A percentile compares a stretch with the other conserved stretches of the same genome.
phyloP scores from a whole-genome alignment of 2,888 invertebrate genomes.

The Pandemis corylana region DNA sequence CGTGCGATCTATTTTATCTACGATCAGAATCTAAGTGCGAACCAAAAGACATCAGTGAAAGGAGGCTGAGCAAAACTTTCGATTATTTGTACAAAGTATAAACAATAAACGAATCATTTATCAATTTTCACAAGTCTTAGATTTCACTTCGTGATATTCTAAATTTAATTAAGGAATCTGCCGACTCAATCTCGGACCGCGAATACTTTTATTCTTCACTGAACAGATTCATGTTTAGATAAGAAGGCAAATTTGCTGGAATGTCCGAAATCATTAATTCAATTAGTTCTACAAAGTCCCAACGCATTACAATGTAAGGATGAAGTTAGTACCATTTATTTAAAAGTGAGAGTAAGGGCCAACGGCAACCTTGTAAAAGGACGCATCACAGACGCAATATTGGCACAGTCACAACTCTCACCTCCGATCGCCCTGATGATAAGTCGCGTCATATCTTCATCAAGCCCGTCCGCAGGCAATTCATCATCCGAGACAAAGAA shows the following conservation, averaged over 20 bases:
- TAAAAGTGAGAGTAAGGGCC: slow-evolving; percentile 35
- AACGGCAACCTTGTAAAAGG: slow-evolving; percentile 30
- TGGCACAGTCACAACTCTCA: slow-evolving; percentile 35
- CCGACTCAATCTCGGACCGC: slow-evolving; percentile 53
- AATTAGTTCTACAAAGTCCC: neutral
- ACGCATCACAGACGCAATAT: slow-evolving; percentile 30
- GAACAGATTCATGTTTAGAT: slow-evolving; percentile 13
- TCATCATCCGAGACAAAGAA: slow-evolving; percentile 14
- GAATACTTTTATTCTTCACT: slow-evolving; percentile 30
- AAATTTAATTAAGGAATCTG: slow-evolving; percentile 65
- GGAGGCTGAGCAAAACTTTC: slow-evolving; percentile 75
- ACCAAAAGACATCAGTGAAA: slow-evolving; percentile 82
- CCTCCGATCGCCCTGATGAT: slow-evolving; percentile 30
- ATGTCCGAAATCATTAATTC: slow-evolving; percentile 3
- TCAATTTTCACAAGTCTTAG: slow-evolving; percentile 64
- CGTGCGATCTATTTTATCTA: slow-evolving; percentile 81
- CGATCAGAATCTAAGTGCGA: slow-evolving; percentile 75
- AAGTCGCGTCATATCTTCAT: slow-evolving; percentile 26
- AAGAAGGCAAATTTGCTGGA: neutral
- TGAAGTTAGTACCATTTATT: slow-evolving; percentile 5
- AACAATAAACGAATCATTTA: slow-evolving; percentile 80
- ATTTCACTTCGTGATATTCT: slow-evolving; percentile 68
- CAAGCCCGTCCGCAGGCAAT: slow-evolving; percentile 5
- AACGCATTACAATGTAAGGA: neutral
- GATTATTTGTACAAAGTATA: slow-evolving; percentile 78